Percentiles rank a stretch among this genome's conserved stretches.
phyloP scores from a whole-genome alignment of 2,113 vertebrate species.

The Nothoprocta perdicaria region DNA sequence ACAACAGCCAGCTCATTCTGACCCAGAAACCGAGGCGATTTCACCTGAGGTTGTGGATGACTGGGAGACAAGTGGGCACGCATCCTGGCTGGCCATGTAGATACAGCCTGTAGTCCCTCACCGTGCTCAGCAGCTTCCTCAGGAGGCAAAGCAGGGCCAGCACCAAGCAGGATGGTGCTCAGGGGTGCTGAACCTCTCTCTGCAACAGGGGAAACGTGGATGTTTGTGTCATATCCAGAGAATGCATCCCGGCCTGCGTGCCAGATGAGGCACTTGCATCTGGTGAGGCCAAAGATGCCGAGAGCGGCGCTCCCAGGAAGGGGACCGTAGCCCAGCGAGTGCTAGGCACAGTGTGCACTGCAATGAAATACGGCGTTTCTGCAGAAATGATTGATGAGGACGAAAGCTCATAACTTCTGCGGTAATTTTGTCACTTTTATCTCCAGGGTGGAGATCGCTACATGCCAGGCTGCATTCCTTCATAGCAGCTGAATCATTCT shows the following conservation, averaged over 20 bases:
- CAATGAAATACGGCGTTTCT: slow-evolving; percentile 33
- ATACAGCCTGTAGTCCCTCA: background rate
- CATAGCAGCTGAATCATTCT: slow-evolving; percentile 68
- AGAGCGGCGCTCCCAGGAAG: slow-evolving; percentile 20
- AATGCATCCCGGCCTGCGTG: slow-evolving; percentile 29
- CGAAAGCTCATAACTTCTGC: slow-evolving; percentile 41
- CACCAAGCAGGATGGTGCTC: background rate
- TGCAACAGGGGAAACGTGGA: background rate
- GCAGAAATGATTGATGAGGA: slow-evolving; percentile 54
- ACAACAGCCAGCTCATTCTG: background rate
- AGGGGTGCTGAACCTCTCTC: background rate
- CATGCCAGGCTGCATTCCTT: slow-evolving; percentile 61
- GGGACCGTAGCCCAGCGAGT: background rate
- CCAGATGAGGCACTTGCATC: slow-evolving; percentile 56
- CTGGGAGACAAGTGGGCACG: background rate
- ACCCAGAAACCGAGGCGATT: background rate
- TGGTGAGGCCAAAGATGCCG: slow-evolving; percentile 42
- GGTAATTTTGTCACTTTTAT: slow-evolving; percentile 63
- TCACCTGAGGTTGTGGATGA: fast-evolving
- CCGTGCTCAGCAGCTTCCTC: background rate
- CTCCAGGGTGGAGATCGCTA: slow-evolving; percentile 45
- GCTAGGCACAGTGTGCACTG: background rate
- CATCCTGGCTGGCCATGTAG: background rate
- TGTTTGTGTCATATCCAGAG: slow-evolving; percentile 10
- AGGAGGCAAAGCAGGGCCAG: background rate